Base-by-base conservation (phyloP, 2,113 vertebrate species). In the Ciconia stormi region DNA sequence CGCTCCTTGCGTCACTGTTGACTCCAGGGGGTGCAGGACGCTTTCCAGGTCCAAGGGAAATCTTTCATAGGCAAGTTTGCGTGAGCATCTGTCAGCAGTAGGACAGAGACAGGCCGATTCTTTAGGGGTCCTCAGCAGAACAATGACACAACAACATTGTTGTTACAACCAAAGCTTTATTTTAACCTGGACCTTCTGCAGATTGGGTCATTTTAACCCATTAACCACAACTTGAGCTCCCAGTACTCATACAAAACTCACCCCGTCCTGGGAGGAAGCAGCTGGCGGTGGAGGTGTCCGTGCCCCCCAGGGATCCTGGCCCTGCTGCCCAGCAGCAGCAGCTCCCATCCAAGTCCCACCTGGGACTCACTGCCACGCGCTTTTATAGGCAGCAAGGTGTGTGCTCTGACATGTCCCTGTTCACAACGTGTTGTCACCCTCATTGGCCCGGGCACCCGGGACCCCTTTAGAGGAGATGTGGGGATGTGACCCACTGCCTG, bases 351-450 rank as follows among this genome's bases (percentile, higher is more conserved):
- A 20, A 27, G 36, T n/a, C 47, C 55, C 67, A 50, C 19, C 25
- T 30, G 62, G 17, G 15, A 8, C n/a, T 59, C 2, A 0, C 23
- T 58, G 55, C 69, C 0, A 0, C 2, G 2, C 1, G 2, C 26
- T 85, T 34, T 40, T 61, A 5, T 13, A 26, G 47, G n/a, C 21
- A 53, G 49, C 11, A 47, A 76, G 18, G 1, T 25, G n/a, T 11
- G 18, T 25, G 71, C 22, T 66, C 11, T 53, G 23, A 8, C 1
- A 0, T 34, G 34, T 65, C 55, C 52, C 36, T 36, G 15, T 10
- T 86, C 4, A 2, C 47, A 42, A 11, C 0, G 0, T 29, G 26
- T 40, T 40, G 47, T 40, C 66, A 46, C 55, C 9, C 34, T 46
- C 49, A 21, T 10, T 50, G 72, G 70, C 8, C 10, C 7, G 4